Evolutionary conservation across 2,797 vertebrate genomes (phyloP), one percentile per base, ranked within the genome.

Genomic region (Malacoctenus gilli): DNA sequence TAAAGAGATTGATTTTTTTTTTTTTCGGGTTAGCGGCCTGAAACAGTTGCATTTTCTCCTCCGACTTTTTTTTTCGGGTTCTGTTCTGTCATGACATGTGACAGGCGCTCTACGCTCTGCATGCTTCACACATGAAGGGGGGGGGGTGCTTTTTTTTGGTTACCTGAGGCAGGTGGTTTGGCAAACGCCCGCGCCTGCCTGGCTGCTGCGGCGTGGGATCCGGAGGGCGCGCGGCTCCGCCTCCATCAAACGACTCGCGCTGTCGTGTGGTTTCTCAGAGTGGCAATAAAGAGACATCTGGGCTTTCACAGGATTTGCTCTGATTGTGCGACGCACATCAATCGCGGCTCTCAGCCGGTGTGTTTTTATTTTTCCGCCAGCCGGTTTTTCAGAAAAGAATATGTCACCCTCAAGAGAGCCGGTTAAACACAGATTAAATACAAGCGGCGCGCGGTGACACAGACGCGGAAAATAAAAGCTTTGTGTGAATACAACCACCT

Each of bases 401-500:
- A 60, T 48, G 57, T 56, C 39, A 35, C 46, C 60, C 80, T 71
- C 75, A 35, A 12, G 78, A 75, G 71, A 73, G n/a, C 30, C 5
- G 64, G 66, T 74, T 63, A 65, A 69, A 75, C 60, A 59, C 49
- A 69, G 54, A 79, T 70, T 59, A 64, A 75, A 59, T 57, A 68
- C 70, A 78, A 28, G n/a, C 59, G 73, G 55, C 46, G 58, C 52
- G 56, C 37, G 2, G 52, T 42, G 65, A 56, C 37, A 63, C 32
- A 28, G 22, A 62, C 74, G 51, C 28, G 31, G 42, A 43, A 52
- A 62, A 54, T 58, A 42, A 60, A 36, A 36, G 46, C 59, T 73
- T 71, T 77, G 64, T 83, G 75, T 79, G 59, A 50, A 50, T 68
- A 68, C 54, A 40, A 8, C 74, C 82, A 82, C 82, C 85, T 84